Percentiles rank a stretch among this genome's conserved stretches.
phyloP scores from a whole-genome alignment of 1,140 invertebrate species.

The Bradynema listronoti region DNA sequence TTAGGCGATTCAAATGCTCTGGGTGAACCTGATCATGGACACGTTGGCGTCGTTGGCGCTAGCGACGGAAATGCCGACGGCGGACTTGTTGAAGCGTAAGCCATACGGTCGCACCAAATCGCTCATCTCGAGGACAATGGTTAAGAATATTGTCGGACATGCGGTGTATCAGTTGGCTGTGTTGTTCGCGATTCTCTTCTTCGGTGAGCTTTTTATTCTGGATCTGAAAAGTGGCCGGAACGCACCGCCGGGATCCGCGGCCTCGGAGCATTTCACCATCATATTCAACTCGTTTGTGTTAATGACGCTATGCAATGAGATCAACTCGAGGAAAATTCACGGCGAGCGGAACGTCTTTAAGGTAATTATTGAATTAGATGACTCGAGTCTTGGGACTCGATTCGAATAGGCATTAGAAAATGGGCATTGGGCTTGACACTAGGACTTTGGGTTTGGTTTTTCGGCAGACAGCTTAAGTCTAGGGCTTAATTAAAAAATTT shows the following conservation, averaged over 20 bases:
- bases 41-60: slow-evolving; percentile 92
- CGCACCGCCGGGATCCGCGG: slow-evolving; percentile 68
- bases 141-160: slow-evolving; percentile 98
- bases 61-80: slow-evolving; percentile 93
- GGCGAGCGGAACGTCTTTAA: slow-evolving; percentile 86
- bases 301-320: slow-evolving; percentile 99
- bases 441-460: too few species aligned
- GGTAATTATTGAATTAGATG: slow-evolving; percentile 21
- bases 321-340: slow-evolving; percentile 98
- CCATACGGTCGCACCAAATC: slow-evolving; percentile 82
- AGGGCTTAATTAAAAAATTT: too few species aligned
- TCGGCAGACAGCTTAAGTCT: too few species aligned
- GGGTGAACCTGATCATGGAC: slow-evolving; percentile 99
- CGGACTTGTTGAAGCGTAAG: slow-evolving; percentile 74
- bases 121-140: slow-evolving; percentile 96
- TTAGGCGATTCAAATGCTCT: slow-evolving; percentile 93
- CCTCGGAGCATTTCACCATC: slow-evolving; percentile 93
- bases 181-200: slow-evolving; percentile 86
- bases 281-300: slow-evolving; percentile 99
- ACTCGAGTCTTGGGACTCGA: too few species aligned
- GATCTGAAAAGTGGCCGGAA: slow-evolving; percentile 75
- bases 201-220: slow-evolving; percentile 62
- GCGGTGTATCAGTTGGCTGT: slow-evolving; percentile 89
- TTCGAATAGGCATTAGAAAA: too few species aligned
- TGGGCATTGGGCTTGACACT: too few species aligned